Conservation (phyloP, 2,113 vertebrate species). For the Trichechus manatus region DNA sequence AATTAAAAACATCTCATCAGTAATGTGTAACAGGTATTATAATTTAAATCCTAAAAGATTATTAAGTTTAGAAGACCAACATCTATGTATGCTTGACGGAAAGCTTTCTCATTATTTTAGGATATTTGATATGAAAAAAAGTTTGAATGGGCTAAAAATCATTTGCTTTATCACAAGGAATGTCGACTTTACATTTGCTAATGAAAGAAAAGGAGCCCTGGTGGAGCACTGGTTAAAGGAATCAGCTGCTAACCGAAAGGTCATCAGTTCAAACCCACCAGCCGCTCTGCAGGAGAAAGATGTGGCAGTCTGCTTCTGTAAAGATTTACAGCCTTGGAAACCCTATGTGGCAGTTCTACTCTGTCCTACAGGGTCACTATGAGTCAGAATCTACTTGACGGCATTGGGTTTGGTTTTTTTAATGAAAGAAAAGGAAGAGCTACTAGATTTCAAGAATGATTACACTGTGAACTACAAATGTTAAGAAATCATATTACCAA, state of each 20-base stretch:
- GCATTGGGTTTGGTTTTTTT: no score
- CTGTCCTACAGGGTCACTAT: no score
- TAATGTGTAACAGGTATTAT: background rate
- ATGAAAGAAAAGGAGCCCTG: background rate
- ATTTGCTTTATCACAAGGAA: conserved; percentile 23
- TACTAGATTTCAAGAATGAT: background rate
- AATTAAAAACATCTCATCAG: background rate
- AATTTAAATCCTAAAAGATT: conserved; percentile 29
- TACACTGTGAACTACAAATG: background rate
- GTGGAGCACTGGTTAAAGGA: no score
- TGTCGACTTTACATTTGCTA: conserved; percentile 29
- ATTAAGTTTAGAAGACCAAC: background rate
- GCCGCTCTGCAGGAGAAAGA: no score
- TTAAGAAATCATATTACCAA: background rate
- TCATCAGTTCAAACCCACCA: no score
- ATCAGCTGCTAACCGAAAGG: no score
- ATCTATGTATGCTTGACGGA: background rate
- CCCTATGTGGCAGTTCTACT: no score
- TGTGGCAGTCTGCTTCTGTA: no score
- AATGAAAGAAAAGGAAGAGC: background rate
- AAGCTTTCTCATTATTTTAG: conserved; percentile 32
- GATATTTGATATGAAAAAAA: background rate
- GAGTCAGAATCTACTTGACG: no score
- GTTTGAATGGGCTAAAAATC: background rate
- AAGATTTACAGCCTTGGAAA: no score